Evolutionary conservation across 2,888 invertebrate genomes (phyloP), one percentile per base, ranked within the genome.

Genomic region (Congeria kusceri): DNA sequence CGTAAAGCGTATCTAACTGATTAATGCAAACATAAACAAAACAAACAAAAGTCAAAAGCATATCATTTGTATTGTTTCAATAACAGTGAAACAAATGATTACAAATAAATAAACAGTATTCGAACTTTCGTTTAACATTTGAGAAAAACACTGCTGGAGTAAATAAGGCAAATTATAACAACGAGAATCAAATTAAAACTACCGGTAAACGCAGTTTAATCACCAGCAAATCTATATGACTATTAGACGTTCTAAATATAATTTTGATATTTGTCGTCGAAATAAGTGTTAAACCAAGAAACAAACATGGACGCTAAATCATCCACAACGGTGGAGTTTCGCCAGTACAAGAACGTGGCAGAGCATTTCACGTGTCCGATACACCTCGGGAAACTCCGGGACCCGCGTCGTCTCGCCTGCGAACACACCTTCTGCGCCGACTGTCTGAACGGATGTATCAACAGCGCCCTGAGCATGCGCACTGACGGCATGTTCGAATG

Each of bases 281-380:
- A 7, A n/a, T 1, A 56, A 56, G 7, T 56, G 5, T 25, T 25
- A 3, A 2, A 46, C 11, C 18, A 13, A 13, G 18, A 20, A 3
- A 56, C 25, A 18, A 66, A 32, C n/a, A n/a, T 32, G 20, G 20
- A 66, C 20, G 1, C 66, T 47, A 53, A 77, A 77, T 77, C 49
- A 3, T 11, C 39, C 3, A 39, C 39, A 3, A 39, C 76, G 28
- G 68, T 70, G 5, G 76, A 76, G 23, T 66, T 79, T 44, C 79
- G 83, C n/a, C 70, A 77, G 20, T 83, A 79, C 62, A 83, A 83
- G 53, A 83, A 80, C 49, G 76, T 83, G 15, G 80, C 77, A 9
- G 83, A 83, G 63, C 83, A 83, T 66, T 83, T 83, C 44, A 80
- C 68, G 27, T 83, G 83, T 61, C 83, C 83, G n/a, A 77, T 83